Evolutionary conservation across 2,113 vertebrate genomes (phyloP), one percentile per base, ranked within the genome.

Genomic region (Phoenicopterus ruber): DNA sequence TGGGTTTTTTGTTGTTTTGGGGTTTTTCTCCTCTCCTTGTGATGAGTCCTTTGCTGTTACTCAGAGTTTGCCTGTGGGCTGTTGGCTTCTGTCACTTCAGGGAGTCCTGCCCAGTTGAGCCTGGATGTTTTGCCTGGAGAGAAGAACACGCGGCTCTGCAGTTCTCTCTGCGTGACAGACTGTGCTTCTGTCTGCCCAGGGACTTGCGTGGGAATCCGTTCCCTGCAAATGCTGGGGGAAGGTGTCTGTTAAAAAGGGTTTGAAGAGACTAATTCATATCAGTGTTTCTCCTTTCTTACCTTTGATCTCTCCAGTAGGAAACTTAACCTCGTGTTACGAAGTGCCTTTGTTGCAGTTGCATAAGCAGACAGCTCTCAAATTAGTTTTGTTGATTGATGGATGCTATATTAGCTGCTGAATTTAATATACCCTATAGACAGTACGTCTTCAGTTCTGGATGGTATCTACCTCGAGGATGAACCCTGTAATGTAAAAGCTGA

Each of bases 301-400:
- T 88, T 77, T 67, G 54, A 74, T 57, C 36, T 74, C 86, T 58
- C 28, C 61, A 49, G 31, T 50, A 79, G 44, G 50, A 88, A 84
- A 69, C 50, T 13, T 11, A 61, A 46, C 21, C 36, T 31, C 6
- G 3, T 86, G 4, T 73, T n/a, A 44, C 8, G 1, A 88, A 93
- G 93, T 92, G 90, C 93, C 76, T 93, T 95, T 88, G 54, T 86
- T 36, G 77, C 69, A 55, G 29, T 40, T 66, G 92, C 72, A 4
- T 76, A 50, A 86, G 86, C 78, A 84, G 82, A 78, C n/a, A 58
- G 25, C 55, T 91, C 50, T 88, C 40, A 42, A 47, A 31, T 61
- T 29, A 29, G 61, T 47, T 49, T 69, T 67, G 57, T 50, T 55
- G 67, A 29, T 3, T 42, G 57, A 19, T 46, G 36, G 66, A 59